Evolutionary conservation across 1,140 invertebrate species (phyloP).

Genomic region (Mizuhopecten yessoensis): DNA sequence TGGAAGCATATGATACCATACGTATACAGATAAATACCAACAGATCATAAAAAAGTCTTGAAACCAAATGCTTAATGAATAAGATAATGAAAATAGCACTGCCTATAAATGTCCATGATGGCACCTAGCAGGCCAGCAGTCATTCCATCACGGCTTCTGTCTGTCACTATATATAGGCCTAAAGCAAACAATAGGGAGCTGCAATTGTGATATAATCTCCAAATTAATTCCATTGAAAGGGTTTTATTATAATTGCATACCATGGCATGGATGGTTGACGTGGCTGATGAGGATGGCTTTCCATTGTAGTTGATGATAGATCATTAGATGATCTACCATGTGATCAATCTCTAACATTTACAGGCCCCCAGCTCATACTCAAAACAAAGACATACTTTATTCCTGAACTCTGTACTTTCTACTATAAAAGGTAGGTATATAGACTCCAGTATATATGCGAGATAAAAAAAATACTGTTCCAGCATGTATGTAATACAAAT

Average conservation of each 20-base stretch:
- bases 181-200: neutral
- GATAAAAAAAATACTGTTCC: too few relatives aligned
- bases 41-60: neutral
- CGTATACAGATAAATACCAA: too few relatives aligned
- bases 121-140: neutral
- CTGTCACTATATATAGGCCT: neutral
- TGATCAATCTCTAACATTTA: neutral
- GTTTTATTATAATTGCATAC: neutral
- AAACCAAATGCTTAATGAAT: neutral
- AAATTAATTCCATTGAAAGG: conserved; percentile 35
- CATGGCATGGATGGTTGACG: neutral
- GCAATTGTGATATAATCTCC: conserved; percentile 19
- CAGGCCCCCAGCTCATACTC: neutral
- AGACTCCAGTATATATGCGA: too few relatives aligned
- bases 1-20: too few relatives aligned
- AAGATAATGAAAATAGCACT: neutral
- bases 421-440: too few relatives aligned
- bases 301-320: neutral
- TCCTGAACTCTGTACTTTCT: too few relatives aligned
- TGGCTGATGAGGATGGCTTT: neutral
- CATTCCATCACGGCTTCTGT: neutral
- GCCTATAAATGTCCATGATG: neutral
- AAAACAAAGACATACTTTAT: neutral
- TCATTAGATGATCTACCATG: too few relatives aligned
- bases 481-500: too few relatives aligned